Evolutionary conservation across 2,113 vertebrate genomes (phyloP).

Genomic region (Prunella fulvescens): DNA sequence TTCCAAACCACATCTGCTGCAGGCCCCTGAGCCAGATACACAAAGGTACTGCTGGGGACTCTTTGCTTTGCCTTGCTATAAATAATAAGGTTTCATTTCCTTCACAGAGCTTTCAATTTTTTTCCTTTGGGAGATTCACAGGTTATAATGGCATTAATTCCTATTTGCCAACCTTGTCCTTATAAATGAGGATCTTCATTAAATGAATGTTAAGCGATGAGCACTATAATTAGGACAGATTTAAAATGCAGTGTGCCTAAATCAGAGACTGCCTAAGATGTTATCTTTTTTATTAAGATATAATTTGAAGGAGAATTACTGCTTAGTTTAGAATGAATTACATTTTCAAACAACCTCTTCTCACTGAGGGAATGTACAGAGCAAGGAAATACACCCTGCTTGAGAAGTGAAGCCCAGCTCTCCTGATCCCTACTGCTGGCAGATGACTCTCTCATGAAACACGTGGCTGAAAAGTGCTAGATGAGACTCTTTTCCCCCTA

Average conservation of each 20-base stretch:
- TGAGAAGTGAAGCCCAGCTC: background rate
- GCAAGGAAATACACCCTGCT: background rate
- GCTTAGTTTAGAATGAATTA: background rate
- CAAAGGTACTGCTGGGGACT: background rate
- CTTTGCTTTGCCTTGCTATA: background rate
- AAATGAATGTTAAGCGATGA: conserved; percentile 55
- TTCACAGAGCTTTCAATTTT: conserved; percentile 31
- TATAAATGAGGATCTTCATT: conserved; percentile 64
- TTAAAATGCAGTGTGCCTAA: conserved; percentile 49
- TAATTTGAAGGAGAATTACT: conserved; percentile 4
- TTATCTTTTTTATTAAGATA: conserved; percentile 54
- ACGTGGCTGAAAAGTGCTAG: background rate
- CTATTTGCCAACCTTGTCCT: conserved; percentile 56
- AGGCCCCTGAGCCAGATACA: background rate
- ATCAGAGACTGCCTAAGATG: conserved; percentile 53
- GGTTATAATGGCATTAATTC: conserved; percentile 57
- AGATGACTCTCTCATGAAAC: background rate
- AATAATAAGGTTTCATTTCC: conserved; percentile 21
- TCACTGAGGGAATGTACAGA: background rate
- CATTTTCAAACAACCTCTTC: background rate
- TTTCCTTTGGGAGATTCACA: background rate
- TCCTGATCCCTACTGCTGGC: background rate
- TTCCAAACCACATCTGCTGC: background rate
- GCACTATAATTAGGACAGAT: conserved; percentile 58
- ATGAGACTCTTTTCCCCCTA: background rate